Percentiles rank a stretch among this genome's conserved stretches.
Evolutionary conservation across 2,888 invertebrate genomes (phyloP).

Genomic region (Parthenolecanium corni): DNA sequence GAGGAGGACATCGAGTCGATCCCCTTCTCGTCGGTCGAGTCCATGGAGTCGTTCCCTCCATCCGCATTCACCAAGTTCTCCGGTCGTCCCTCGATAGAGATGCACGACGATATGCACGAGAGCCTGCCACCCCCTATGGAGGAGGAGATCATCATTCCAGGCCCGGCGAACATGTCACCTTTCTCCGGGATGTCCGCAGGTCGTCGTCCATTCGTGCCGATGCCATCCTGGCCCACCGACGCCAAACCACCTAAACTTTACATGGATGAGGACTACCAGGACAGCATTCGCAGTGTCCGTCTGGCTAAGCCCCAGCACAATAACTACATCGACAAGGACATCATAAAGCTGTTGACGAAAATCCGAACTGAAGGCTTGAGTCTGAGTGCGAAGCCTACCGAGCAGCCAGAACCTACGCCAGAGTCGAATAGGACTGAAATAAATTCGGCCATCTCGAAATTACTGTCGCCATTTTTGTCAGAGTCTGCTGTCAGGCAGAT

Average conservation of each 20-base stretch:
- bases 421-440: constrained; percentile 1
- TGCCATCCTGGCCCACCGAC: too few species aligned
- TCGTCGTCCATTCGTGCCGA: neutral
- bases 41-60: neutral
- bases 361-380: constrained; percentile 5
- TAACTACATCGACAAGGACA: constrained; percentile 7
- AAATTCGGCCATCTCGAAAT: constrained; percentile 17
- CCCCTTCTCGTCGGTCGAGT: constrained; percentile 1
- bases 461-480: constrained; percentile 10
- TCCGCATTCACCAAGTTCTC: neutral
- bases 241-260: constrained; percentile 6
- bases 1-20: constrained; percentile 9
- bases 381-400: neutral
- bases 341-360: constrained; percentile 4
- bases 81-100: constrained; percentile 2
- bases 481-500: constrained; percentile 13
- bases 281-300: constrained; percentile 5
- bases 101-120: neutral
- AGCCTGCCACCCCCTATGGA: constrained; percentile 6
- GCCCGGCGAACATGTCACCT: neutral
- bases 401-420: neutral
- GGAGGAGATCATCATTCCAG: constrained; percentile 5
- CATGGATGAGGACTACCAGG: constrained; percentile 1
- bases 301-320: neutral
- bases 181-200: neutral